Evolutionary conservation across 1,140 invertebrate genomes (phyloP), one percentile per base, ranked within the genome.

Genomic region (Leptinotarsa undecemlineata): DNA sequence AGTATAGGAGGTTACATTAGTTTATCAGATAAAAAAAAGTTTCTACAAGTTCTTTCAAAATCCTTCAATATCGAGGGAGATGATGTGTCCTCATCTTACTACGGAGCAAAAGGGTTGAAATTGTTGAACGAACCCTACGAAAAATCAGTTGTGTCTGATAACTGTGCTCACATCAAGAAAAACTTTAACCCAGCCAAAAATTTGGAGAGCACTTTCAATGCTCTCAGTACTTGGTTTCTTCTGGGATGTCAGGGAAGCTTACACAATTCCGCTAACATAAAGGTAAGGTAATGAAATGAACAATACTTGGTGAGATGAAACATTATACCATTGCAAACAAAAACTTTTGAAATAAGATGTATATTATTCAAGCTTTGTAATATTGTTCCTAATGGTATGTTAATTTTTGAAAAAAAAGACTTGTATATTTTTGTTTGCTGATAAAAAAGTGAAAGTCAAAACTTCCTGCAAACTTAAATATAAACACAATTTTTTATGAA

Each of bases 1-100:
- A 83, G 81, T 70, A 76, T 83, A 61, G 74, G 73, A 75, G 81
- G 81, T 77, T 82, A 82, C 73, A 80, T 83, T 67, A 73, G 76
- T 47, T 71, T 72, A 20, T 71, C 71, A 64, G 79, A 80, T 66
- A 75, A 71, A 48, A 80, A 78, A 71, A 82, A 82, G 74, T 79
- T 83, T 23, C 42, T 80, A 19, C 66, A 76, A 47, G 74, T 78
- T 15, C 74, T 81, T 5, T 67, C 57, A 4, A 80, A 76, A 73
- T 64, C 76, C 26, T 73, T 82, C 33, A 73, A 60, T 23, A 68
- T 75, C 19, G 75, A 77, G 48, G 64, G 61, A 19, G 79, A 76
- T 11, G 80, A 84, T 77, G 48, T 83, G 19, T 47, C 74, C 23
- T 75, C 42, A 15, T 73, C 78, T 48, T 82, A 83, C 68, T 80